Conservation (phyloP, 1,140 invertebrate genomes). For the Dolichoris vasculosae region DNA sequence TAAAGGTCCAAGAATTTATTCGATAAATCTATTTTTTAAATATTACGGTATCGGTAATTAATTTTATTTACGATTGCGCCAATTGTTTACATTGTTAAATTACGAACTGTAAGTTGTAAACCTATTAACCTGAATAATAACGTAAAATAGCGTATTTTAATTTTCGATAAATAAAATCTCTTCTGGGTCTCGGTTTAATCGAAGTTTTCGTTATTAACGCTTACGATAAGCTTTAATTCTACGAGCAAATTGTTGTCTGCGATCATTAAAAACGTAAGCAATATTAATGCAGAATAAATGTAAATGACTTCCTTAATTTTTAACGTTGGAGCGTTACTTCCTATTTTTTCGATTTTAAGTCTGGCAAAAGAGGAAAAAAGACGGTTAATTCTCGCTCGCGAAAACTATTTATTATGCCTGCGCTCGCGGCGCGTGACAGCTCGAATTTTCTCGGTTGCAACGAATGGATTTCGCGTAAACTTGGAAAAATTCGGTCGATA, state of each 20-base stretch:
- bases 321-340: too few relatives aligned
- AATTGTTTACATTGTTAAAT: background rate
- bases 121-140: conserved; percentile 27
- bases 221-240: background rate
- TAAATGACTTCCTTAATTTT: background rate
- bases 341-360: too few relatives aligned
- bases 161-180: background rate
- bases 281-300: background rate
- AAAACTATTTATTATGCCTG: too few relatives aligned
- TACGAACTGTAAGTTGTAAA: background rate
- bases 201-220: background rate
- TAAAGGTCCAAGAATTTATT: too few relatives aligned
- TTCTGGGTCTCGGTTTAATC: background rate
- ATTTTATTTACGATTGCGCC: background rate
- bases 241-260: background rate
- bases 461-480: background rate
- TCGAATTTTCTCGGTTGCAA: too few relatives aligned
- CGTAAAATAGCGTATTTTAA: background rate
- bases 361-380: too few relatives aligned
- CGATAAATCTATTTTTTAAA: too few relatives aligned
- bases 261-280: background rate
- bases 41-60: too few relatives aligned
- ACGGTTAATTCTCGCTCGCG: too few relatives aligned
- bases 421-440: too few relatives aligned
- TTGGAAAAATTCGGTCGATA: background rate